Evolutionary conservation across 2,888 invertebrate species (phyloP).

Genomic region (Rhingia rostrata): DNA sequence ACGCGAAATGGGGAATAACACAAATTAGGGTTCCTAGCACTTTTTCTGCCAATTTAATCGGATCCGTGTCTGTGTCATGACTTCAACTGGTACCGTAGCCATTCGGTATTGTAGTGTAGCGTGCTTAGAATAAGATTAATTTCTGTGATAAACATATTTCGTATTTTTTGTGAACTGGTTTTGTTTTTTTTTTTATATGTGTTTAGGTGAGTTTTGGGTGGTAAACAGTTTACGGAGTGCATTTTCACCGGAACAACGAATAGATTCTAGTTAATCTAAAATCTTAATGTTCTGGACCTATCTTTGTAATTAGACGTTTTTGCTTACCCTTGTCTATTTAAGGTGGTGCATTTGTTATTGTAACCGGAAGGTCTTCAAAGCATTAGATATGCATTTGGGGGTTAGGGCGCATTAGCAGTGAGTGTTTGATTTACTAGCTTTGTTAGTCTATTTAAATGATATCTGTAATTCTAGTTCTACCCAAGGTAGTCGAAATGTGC

Average conservation of each 20-base stretch:
- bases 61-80: conserved; percentile 72
- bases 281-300: conserved; percentile 52
- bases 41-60: conserved; percentile 74
- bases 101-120: conserved; percentile 59
- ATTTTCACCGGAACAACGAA: not conserved
- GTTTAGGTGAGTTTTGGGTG: conserved; percentile 42
- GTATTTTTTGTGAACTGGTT: conserved; percentile 39
- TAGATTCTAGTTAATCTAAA: conserved; percentile 50
- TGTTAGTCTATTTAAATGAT: too few relatives aligned
- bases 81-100: conserved; percentile 68
- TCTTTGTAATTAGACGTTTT: not conserved
- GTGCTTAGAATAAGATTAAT: conserved; percentile 73
- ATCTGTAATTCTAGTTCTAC: too few relatives aligned
- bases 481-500: too few relatives aligned
- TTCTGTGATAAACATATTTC: conserved; percentile 60
- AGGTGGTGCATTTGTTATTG: too few relatives aligned
- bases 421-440: too few relatives aligned
- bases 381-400: too few relatives aligned
- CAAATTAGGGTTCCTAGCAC: conserved; percentile 74
- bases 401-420: too few relatives aligned
- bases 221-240: not conserved
- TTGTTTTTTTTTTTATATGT: conserved; percentile 35
- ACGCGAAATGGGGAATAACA: conserved; percentile 69
- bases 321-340: too few relatives aligned
- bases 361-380: too few relatives aligned